Evolutionary conservation across 2,113 vertebrate species (phyloP).

Genomic region (Grus americana): DNA sequence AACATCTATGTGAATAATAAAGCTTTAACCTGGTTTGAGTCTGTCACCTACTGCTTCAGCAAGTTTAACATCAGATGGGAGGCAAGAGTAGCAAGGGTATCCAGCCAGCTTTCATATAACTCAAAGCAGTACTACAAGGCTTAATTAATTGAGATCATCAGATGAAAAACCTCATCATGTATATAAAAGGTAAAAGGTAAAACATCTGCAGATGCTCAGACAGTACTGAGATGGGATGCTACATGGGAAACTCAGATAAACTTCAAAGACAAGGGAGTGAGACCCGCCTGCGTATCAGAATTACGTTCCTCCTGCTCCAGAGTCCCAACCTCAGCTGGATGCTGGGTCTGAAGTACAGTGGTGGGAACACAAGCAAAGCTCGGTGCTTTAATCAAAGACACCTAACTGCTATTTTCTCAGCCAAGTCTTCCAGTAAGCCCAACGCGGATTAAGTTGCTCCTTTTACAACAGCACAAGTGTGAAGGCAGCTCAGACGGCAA

Average conservation of each 20-base stretch:
- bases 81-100: slow-evolving; percentile 4
- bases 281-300: neutral
- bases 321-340: neutral
- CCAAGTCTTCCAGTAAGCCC: neutral
- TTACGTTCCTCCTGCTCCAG: neutral
- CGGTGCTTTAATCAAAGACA: neutral
- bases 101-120: slow-evolving; percentile 27
- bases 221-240: neutral
- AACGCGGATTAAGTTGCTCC: slow-evolving; percentile 13
- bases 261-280: neutral
- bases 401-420: neutral
- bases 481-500: slow-evolving; percentile 37
- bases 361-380: neutral
- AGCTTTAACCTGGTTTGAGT: slow-evolving; percentile 59
- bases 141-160: slow-evolving; percentile 51
- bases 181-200: neutral
- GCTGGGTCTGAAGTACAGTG: neutral
- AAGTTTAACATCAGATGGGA: slow-evolving; percentile 43
- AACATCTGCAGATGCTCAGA: slow-evolving; percentile 10
- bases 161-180: slow-evolving; percentile 12
- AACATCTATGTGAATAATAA: slow-evolving; percentile 44
- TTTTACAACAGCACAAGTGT: slow-evolving; percentile 25
- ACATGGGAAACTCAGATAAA: neutral
- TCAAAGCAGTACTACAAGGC: slow-evolving; percentile 9
- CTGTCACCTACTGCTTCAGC: slow-evolving; percentile 51